Evolutionary conservation across 2,888 invertebrate genomes (phyloP).

Genomic region (Petrophora chlorosata): DNA sequence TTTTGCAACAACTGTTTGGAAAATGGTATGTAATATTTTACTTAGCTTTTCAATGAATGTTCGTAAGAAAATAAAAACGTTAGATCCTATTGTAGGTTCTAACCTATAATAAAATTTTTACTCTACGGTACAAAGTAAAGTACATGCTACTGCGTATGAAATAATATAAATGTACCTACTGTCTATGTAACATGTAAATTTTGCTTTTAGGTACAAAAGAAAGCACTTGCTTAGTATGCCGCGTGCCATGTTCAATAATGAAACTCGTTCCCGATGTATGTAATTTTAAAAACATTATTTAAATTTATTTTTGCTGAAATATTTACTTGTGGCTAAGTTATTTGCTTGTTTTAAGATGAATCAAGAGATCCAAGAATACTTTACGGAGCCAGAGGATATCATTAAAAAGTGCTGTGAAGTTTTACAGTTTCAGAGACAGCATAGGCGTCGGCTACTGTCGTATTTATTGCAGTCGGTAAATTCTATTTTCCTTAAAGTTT

Average conservation of each 20-base stretch:
- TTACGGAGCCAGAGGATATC: slow-evolving; percentile 79
- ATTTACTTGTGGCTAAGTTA: not conserved
- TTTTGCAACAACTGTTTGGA: slow-evolving; percentile 77
- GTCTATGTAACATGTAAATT: too few species aligned
- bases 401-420: slow-evolving; percentile 76
- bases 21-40: slow-evolving; percentile 56
- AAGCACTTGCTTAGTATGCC: slow-evolving; percentile 73
- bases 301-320: not conserved
- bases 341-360: slow-evolving; percentile 66
- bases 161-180: too few species aligned
- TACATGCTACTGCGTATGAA: too few species aligned
- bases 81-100: too few species aligned
- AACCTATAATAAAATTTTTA: too few species aligned
- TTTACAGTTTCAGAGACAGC: slow-evolving; percentile 77
- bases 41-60: slow-evolving; percentile 5
- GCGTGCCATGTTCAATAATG: slow-evolving; percentile 73
- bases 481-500: slow-evolving; percentile 20
- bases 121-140: too few species aligned
- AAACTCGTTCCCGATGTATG: slow-evolving; percentile 76
- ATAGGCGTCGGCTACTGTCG: slow-evolving; percentile 71
- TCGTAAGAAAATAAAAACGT: too few species aligned
- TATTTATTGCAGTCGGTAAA: slow-evolving; percentile 78
- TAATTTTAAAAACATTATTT: slow-evolving; percentile 22
- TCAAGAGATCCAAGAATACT: slow-evolving; percentile 78
- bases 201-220: slow-evolving; percentile 64